phyloP scores from a whole-genome alignment of 2,113 vertebrate genomes.

The Chaetops frenatus region DNA sequence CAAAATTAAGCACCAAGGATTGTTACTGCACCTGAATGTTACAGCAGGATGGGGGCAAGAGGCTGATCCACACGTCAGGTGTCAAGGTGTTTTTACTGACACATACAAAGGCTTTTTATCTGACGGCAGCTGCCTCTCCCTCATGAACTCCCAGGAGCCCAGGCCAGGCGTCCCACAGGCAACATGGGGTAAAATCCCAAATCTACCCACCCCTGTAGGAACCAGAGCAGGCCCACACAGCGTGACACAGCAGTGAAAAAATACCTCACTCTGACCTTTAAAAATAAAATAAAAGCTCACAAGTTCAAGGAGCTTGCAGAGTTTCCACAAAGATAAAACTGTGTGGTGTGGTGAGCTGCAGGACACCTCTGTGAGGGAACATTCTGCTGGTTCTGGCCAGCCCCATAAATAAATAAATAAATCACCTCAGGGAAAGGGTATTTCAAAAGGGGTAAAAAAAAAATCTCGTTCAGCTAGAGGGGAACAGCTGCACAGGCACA shows the following conservation, averaged over 20 bases:
- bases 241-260: rapidly evolving
- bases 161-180: neutral
- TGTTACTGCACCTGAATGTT: neutral
- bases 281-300: neutral
- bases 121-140: neutral
- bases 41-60: rapidly evolving
- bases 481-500: rapidly evolving
- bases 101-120: neutral
- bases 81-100: neutral
- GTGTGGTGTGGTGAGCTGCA: neutral
- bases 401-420: too few relatives aligned
- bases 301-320: neutral
- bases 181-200: neutral
- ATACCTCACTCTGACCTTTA: neutral
- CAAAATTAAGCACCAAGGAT: neutral
- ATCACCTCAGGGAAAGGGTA: neutral
- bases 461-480: neutral
- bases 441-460: neutral
- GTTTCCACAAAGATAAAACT: neutral
- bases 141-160: neutral
- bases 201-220: neutral
- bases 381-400: neutral
- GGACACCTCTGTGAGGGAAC: neutral
- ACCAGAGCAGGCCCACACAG: neutral
- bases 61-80: neutral